Evolutionary conservation across 2,888 invertebrate species (phyloP).

Genomic region (Zygogramma bicolorata): DNA sequence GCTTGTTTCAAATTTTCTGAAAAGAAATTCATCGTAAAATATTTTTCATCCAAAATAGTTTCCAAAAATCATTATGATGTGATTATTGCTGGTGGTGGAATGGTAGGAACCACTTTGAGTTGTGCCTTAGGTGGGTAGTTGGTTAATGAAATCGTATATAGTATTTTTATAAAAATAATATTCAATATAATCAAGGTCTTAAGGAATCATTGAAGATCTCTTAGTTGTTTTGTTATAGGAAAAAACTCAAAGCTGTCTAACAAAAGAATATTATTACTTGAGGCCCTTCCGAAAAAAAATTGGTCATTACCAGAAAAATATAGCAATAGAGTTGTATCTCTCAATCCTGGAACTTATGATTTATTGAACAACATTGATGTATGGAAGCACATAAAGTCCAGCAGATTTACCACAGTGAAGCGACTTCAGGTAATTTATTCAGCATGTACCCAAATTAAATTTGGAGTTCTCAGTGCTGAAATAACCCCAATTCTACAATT

Average conservation of each 20-base stretch:
- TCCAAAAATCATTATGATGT: conserved; percentile 79
- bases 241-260: conserved; percentile 77
- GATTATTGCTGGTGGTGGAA: conserved; percentile 94
- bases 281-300: conserved; percentile 75
- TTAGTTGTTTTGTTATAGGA: conserved; percentile 73
- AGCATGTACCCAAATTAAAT: not conserved
- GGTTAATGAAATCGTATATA: too few relatives aligned
- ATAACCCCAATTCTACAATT: too few relatives aligned
- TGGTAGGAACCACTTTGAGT: conserved; percentile 94
- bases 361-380: conserved; percentile 83
- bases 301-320: conserved; percentile 73
- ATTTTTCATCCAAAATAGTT: conserved; percentile 16
- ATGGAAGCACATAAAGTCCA: conserved; percentile 83
- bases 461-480: not conserved
- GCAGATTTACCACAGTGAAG: conserved; percentile 80
- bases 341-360: conserved; percentile 83
- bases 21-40: not conserved
- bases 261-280: conserved; percentile 84
- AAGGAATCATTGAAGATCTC: too few relatives aligned
- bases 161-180: too few relatives aligned
- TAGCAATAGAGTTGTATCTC: conserved; percentile 91
- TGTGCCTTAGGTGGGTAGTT: conserved; percentile 82
- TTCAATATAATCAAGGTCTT: too few relatives aligned
- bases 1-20: not conserved
- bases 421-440: conserved; percentile 81